Base-by-base conservation (phyloP, 2,113 vertebrate genomes). In the Athene noctua region DNA sequence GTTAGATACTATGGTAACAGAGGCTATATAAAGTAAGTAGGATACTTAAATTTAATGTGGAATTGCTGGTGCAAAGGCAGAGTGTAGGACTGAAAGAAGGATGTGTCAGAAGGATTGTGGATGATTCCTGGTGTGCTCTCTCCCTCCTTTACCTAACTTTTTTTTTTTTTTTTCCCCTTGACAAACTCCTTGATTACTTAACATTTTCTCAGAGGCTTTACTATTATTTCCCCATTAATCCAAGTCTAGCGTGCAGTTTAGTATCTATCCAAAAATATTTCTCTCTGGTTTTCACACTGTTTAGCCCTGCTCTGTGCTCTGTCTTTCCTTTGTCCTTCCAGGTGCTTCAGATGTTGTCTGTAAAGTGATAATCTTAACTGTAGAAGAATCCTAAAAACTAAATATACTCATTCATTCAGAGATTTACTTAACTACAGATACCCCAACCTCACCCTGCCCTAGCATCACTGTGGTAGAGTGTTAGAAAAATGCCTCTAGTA, bases 21-120 rank as follows among this genome's bases (percentile, higher is more conserved):
- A 29, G n/a, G 8, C 38, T 85, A 90, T 62, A 52, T 92, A 82
- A 92, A 95, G 88, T 80, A 93, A 93, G 80, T 88, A 82, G 91
- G 88, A 59, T 93, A 65, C 40, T 82, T 95, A 83, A 61, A 66
- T 57, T 71, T 90, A 57, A 73, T 70, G 36, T 52, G 40, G 42
- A 91, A 71, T 79, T 80, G 32, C 47, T 62, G 2, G 4, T 90
- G 75, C 21, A 40, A 70, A 90, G 44, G 26, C 36, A 78, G 78
- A 87, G 9, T 88, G 18, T 79, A n/a, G 61, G 70, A 71, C 47
- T 58, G 27, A 49, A 44, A 74, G 51, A 59, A 73, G 49, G 17
- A 27, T 30, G 18, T 34, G 6, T 75, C 27, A 67, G 63, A 75
- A 74, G 42, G 36, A 62, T 34, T 74, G 27, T 81, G 34, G 30